Conservation (phyloP, 2,797 vertebrate species). For the Rhodeus uyekii region DNA sequence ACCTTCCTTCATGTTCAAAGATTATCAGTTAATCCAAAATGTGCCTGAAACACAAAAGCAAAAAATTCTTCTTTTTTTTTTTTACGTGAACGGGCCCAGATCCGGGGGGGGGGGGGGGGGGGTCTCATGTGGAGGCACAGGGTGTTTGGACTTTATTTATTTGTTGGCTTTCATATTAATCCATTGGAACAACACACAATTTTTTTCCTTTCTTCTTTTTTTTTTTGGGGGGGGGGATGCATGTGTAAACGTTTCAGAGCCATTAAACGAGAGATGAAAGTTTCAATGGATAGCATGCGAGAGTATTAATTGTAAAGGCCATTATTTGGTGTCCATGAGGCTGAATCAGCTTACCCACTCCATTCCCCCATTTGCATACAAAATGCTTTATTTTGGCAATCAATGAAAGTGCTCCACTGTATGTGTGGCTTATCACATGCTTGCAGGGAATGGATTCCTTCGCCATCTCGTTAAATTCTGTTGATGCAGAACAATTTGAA, state of each 20-base stretch:
- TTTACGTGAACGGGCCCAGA: conserved; percentile 58
- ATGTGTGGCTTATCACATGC: conserved; percentile 98
- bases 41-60: conserved; percentile 73
- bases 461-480: conserved; percentile 99
- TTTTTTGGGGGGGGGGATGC: conserved; percentile 62
- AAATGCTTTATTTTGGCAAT: conserved; percentile 99
- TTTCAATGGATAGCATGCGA: conserved; percentile 84
- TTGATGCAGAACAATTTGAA: conserved; percentile 99
- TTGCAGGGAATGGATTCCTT: conserved; percentile 98
- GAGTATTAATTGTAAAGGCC: conserved; percentile 88
- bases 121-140: conserved; percentile 41
- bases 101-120: conserved; percentile 56
- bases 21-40: conserved; percentile 89
- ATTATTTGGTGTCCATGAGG: conserved; percentile 89
- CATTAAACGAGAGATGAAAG: conserved; percentile 84
- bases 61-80: no score
- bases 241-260: conserved; percentile 83
- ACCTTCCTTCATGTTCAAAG: conserved; percentile 85
- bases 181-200: conserved; percentile 74
- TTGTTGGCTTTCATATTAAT: conserved; percentile 84
- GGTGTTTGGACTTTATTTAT: conserved; percentile 77
- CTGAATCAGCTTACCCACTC: conserved; percentile 98
- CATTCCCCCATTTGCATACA: conserved; percentile 99
- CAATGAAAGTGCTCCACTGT: conserved; percentile 99
- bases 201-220: conserved; percentile 51